Evolutionary conservation across 2,113 vertebrate species (phyloP).

Genomic region (Laterallus jamaicensis): DNA sequence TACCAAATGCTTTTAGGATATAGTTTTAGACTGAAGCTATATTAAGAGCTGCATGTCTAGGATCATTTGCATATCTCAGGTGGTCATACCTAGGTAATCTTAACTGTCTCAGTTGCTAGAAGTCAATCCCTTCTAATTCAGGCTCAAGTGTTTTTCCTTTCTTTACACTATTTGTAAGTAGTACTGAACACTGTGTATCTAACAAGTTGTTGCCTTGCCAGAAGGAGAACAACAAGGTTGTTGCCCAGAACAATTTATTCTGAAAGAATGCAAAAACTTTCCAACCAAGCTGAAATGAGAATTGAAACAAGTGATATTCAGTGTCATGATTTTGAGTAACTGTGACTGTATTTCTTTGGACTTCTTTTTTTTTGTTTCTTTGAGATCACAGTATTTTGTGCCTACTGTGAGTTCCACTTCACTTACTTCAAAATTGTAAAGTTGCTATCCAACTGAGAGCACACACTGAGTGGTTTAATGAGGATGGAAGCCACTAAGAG

Average conservation of each 20-base stretch:
- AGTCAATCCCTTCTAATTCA: not conserved
- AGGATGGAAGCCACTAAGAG: not conserved
- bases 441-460: slow-evolving; percentile 22
- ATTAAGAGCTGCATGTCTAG: not conserved
- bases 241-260: not conserved
- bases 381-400: not conserved
- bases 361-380: not conserved
- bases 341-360: not conserved
- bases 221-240: not conserved
- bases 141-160: not conserved
- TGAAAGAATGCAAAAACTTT: not conserved
- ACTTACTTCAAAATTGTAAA: slow-evolving; percentile 26
- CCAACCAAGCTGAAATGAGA: not conserved
- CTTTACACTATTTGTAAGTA: not conserved
- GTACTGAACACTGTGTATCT: not conserved
- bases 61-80: not conserved
- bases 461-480: slow-evolving; percentile 45
- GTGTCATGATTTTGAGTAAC: not conserved
- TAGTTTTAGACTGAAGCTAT: not conserved
- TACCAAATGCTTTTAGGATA: not conserved
- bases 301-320: not conserved
- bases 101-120: not conserved
- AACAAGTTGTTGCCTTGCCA: not conserved
- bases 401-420: not conserved
- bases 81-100: not conserved